Base-by-base conservation (phyloP, 1,140 invertebrate species). In the Lucilia cuprina region DNA sequence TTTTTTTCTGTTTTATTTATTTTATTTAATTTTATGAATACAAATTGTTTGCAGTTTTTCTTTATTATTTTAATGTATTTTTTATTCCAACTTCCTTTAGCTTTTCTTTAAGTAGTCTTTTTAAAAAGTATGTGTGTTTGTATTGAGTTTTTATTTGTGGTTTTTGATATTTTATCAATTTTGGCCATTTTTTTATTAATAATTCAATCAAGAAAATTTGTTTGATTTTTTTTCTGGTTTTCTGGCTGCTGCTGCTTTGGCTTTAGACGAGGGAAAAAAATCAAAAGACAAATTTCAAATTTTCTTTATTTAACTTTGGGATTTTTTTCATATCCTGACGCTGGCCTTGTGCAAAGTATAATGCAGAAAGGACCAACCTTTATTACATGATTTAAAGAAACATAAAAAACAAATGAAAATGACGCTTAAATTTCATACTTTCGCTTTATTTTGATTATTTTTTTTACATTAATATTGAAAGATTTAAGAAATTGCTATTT, bases 191-290 rank as follows among this genome's bases (percentile, higher is more conserved):
- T 80, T 80, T 80, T 80, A 80, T 80, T 80, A 50, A 80, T 80
- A 80, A 80, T 80, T 80, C 77, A 80, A 80, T 80, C 77, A 80
- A 80, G 77, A 80, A 80, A 80, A 49, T 80, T 80, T 80, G 77
- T 80, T 80, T 80, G 77, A 80, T 80, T 80, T 49, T 49, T 80
- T 25, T 41, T 41, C 10, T 41, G 7, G 41, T 41, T 25, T 41
- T 41, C 10, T 41, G 7, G 41, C 7, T 41, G 41, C 25, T 30
- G 25, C 25, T 30, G 25, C 1, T 30, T 30, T 30, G 25, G 25
- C 25, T 30, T n/a, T n/a, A n/a, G 74, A 17, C 35, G 74, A 30
- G 49, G n/a, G 7, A 30, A n/a, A n/a, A 10, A 10, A 74, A 74
- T 30, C 74, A 55, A 77, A 77, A 77, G 74, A 41, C 74, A 77